Evolutionary conservation across 1,140 invertebrate species (phyloP), one percentile per base, ranked within the genome.

Genomic region (Meloidogyne hapla): DNA sequence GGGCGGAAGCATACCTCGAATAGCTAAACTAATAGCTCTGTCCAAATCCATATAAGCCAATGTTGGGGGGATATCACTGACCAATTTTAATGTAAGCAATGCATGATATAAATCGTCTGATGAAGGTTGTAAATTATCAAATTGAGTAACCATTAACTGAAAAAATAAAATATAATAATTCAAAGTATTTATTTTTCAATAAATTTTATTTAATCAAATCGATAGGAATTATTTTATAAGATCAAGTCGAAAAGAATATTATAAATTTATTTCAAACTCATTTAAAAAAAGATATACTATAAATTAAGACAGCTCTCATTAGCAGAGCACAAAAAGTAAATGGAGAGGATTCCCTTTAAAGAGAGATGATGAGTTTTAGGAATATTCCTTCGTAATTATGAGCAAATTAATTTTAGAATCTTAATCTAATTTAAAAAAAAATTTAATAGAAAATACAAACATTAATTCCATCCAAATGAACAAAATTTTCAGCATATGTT

Each of bases 11-110:
- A 56, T 73, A 23, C 71, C 48, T 13, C 56, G 23, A 15, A 73
- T 25, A 23, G 71, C 48, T 42, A 73, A 73, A 56, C 15, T 23
- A 12, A 73, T 25, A 13, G 71, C 71, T 64, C 23, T 6, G 13
- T 21, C 25, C 23, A 73, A 33, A 28, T 73, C 56, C 21, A 56
- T 23, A 3, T 21, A 23, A 40, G 45, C 1, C 9, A 73, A 63
- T 73, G n/a, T 0, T 33, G 65, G n/a, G n/a, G n/a, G 65, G 18
- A 67, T 64, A 33, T 73, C 71, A 25, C 56, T 73, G 21, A 73
- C 23, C 38, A 73, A 70, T 70, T 45, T 70, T 18, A 70, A n/a
- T n/a, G 15, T 42, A n/a, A 63, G n/a, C 25, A 73, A 63, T 21
- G 56, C 40, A 12, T 12, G 42, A 13, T 25, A 13, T 21, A 73